These are phyloP conservation scores for Sebastes taczanowskii DNA, from an alignment of 2,797 vertebrate genomes.

Conservation along the genomic window DNA sequence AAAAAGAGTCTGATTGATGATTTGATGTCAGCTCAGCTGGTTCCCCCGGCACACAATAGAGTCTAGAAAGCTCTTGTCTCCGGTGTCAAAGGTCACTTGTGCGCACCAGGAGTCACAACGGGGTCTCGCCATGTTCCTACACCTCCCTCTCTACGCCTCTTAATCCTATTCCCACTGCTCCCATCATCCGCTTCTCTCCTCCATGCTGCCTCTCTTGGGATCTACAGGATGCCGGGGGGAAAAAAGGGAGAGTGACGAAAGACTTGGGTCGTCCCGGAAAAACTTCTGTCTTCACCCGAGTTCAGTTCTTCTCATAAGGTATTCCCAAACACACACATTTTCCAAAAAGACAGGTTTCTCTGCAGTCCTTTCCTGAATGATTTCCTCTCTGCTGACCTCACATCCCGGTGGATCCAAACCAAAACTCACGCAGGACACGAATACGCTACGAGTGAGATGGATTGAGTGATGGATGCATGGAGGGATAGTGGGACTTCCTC, in stretches of 20 bases:
- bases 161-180: conserved; percentile 43
- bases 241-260: not conserved
- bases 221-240: not conserved
- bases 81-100: conserved; percentile 70
- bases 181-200: conserved; percentile 53
- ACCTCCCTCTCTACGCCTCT: conserved; percentile 29
- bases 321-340: conserved; percentile 4
- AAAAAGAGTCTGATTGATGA: conserved; percentile 12
- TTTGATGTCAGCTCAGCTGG: conserved; percentile 66
- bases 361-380: conserved; percentile 1
- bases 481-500: conserved; percentile 54
- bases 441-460: conserved; percentile 4
- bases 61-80: conserved; percentile 30
- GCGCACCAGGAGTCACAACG: conserved; percentile 20
- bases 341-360: conserved; percentile 3
- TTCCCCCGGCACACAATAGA: not conserved
- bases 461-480: conserved; percentile 30
- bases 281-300: conserved; percentile 29
- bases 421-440: conserved; percentile 1
- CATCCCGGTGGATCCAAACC: conserved; percentile 12
- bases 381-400: conserved; percentile 19
- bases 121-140: conserved; percentile 54
- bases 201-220: conserved; percentile 2
- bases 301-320: conserved; percentile 5
- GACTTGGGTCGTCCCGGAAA: conserved; percentile 10